A percentile compares a stretch with the other conserved stretches of the same genome.
Conservation (phyloP, 2,888 invertebrate species). For the Schizotus pectinicornis region DNA sequence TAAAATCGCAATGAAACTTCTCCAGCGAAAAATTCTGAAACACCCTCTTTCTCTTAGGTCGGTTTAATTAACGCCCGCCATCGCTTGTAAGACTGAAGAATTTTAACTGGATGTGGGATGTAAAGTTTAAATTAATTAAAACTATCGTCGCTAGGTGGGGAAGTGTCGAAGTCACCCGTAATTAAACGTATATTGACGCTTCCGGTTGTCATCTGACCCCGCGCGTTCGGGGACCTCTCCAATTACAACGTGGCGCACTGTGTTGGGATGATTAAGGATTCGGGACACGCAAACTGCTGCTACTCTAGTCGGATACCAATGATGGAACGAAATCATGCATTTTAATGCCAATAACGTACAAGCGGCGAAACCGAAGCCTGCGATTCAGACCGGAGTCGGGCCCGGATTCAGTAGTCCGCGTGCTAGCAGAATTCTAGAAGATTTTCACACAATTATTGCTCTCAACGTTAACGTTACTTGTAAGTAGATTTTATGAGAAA, state of each 20-base stretch:
- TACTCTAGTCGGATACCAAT: slow-evolving; percentile 9
- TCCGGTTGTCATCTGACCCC: slow-evolving; percentile 44
- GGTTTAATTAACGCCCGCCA: background rate
- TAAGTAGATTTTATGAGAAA: no score
- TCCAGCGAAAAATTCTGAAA: no score
- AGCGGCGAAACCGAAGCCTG: no score
- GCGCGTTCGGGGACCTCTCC: slow-evolving; percentile 35
- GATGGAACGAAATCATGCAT: slow-evolving; percentile 16
- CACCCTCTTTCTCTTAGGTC: no score
- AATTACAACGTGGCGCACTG: slow-evolving; percentile 30
- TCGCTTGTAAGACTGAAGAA: slow-evolving; percentile 23
- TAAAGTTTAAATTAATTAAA: slow-evolving; percentile 42
- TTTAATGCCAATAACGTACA: slow-evolving; percentile 9
- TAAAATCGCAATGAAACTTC: no score
- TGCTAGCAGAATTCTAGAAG: no score
- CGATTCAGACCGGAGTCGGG: no score
- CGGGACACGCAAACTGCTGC: slow-evolving; percentile 11
- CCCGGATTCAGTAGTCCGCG: no score
- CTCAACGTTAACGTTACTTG: no score
- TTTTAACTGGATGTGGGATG: slow-evolving; percentile 31
- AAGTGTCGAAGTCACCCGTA: slow-evolving; percentile 43
- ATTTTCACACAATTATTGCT: no score
- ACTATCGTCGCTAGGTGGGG: slow-evolving; percentile 32
- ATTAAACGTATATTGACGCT: slow-evolving; percentile 53
- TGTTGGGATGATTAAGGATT: slow-evolving; percentile 9